A percentile compares a stretch with the other conserved stretches of the same genome.
These are phyloP conservation scores for Hypolimnas misippus DNA, from an alignment of 2,888 invertebrate genomes.

Conservation along the genomic window DNA sequence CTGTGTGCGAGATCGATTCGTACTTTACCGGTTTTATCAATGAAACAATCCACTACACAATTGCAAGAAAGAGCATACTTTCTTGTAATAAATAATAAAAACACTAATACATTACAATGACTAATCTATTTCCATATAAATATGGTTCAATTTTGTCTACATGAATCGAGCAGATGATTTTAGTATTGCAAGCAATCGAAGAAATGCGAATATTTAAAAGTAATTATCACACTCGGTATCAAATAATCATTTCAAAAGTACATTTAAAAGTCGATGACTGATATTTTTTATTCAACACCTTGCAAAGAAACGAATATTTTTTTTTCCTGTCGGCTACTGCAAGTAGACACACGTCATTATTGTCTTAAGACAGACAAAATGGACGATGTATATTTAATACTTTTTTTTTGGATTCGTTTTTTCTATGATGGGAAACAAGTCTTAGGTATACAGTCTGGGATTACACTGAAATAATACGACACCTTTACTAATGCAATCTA, in stretches of 20 bases:
- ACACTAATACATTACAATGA: neutral
- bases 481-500: no score
- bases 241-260: constrained; percentile 11
- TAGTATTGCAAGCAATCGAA: constrained; percentile 4
- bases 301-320: constrained; percentile 1
- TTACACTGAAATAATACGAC: no score
- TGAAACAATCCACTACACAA: neutral
- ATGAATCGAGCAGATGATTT: constrained; percentile 2
- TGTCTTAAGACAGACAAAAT: neutral
- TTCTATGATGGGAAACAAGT: no score
- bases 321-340: neutral
- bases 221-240: constrained; percentile 11
- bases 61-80: neutral
- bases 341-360: constrained; percentile 7
- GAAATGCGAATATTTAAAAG: constrained; percentile 9
- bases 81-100: neutral
- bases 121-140: neutral
- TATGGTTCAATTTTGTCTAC: neutral
- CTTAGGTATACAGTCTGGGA: no score
- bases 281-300: constrained; percentile 12
- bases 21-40: no score
- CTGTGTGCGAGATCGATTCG: no score
- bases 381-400: neutral
- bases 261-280: constrained; percentile 9
- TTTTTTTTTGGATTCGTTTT: neutral